Base-by-base conservation (phyloP, 2,888 invertebrate species). In the Chymomyza amoena region DNA sequence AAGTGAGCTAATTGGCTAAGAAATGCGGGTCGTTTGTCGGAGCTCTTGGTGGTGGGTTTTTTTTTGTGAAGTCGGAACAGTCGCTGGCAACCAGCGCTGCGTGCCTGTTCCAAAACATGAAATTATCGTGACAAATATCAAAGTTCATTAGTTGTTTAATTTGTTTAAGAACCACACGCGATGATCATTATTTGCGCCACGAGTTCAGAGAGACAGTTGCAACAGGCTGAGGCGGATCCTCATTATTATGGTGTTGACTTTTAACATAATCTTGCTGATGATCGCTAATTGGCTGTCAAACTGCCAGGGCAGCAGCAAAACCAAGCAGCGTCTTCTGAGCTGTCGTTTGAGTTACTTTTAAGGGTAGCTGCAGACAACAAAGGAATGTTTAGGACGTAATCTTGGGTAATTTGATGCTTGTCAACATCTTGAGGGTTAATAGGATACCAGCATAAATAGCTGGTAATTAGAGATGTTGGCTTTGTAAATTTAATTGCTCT, bases 91-190 rank as follows among this genome's bases (percentile, higher is more conserved):
- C 4, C 63, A 6, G 20, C 51, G 61, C 78, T 78, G 78, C 18
- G 61, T 32, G 73, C 78, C 75, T 77, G 71, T 60, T 79, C 18
- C 54, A 80, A 84, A 78, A 79, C 86, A 77, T 78, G 79, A 84
- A 85, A 85, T 84, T 79, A 84, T 84, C 81, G 84, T 84, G 84
- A 81, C 84, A 78, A 82, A 75, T 73, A 84, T 80, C 77, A 62
- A 65, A 68, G 65, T 67, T 75, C 69, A 74, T 77, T 77, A 70
- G 74, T 62, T 68, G 63, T 13, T 61, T 20, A 16, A 61, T n/a
- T 15, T 16, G 52, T 61, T 59, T 25, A 57, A 45, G 15, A 45
- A n/a, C 36, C 65, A 39, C 56, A 39, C 20, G 25, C 32, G 16
- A 65, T 20, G 60, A 32, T 32, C 60, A 50, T 9, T 54, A 4